Evolutionary conservation across 2,797 vertebrate species (phyloP), one percentile per base, ranked within the genome.

Genomic region (Lerista edwardsae): DNA sequence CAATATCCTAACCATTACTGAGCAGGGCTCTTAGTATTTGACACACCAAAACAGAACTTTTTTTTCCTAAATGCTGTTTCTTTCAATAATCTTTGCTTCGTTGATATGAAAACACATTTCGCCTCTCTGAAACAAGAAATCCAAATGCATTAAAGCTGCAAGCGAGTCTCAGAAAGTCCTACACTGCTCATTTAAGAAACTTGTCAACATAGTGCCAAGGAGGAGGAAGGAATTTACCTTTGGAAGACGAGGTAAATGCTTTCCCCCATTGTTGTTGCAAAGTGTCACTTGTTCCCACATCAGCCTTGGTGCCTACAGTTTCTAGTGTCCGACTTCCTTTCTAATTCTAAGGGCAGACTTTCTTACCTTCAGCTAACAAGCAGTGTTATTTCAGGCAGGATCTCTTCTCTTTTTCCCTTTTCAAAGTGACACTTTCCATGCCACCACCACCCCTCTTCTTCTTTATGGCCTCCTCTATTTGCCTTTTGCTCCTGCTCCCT

Each of bases 71-170:
- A 1, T 3, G 84, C 76, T 62, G 75, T 74, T 68, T 55, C 61
- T 74, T 6, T 1, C 11, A 64, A 62, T 84, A 69, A 65, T 31
- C 21, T 75, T 64, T 2, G 64, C 34, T 34, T 79, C 72, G 77
- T 36, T 68, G 17, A 84, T 86, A 31, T 0, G 11, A 17, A n/a
- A 59, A 3, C 7, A 27, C 19, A 55, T 51, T 73, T 4, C 1
- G 41, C 44, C 25, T 8, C 4, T 84, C 82, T 85, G 71, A 83
- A 77, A 88, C 76, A 8, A 72, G 59, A 82, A 84, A 84, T 57
- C 64, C 59, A 81, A 23, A 39, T 3, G 1, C 3, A 59, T 36
- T 34, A 72, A 51, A 9, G 1, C 8, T 80, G 88, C 88, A 69
- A 1, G 0, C 51, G 57, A 41, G 65, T 79, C 11, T n/a, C 2